Conservation (phyloP, 2,888 invertebrate genomes). For the Calameuta idolon region DNA sequence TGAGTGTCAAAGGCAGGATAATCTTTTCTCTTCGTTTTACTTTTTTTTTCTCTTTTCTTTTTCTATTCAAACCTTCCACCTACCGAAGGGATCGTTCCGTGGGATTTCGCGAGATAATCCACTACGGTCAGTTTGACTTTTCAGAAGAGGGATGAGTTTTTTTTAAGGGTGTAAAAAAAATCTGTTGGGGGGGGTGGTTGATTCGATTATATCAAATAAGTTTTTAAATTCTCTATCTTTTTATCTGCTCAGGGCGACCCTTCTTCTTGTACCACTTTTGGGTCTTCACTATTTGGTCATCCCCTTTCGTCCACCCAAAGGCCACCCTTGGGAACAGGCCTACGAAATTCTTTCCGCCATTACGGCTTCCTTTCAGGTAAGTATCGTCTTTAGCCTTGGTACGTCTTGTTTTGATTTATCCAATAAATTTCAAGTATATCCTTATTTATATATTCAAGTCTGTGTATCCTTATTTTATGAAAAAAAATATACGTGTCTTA, state of each 20-base stretch:
- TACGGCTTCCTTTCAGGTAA: conserved; percentile 88
- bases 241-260: conserved; percentile 76
- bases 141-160: background rate
- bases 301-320: conserved; percentile 81
- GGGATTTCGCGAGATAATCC: background rate
- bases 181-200: background rate
- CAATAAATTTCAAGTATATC: background rate
- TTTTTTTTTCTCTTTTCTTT: background rate
- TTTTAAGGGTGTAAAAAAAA: background rate
- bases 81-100: background rate
- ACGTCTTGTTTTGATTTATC: background rate
- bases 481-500: background rate
- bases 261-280: conserved; percentile 89
- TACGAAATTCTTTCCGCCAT: conserved; percentile 90
- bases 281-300: conserved; percentile 92
- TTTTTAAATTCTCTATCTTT: background rate
- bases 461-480: background rate
- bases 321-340: conserved; percentile 78
- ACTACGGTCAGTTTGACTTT: background rate
- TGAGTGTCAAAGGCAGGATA: background rate
- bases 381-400: conserved; percentile 31
- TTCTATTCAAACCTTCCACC: background rate
- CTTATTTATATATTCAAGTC: no score
- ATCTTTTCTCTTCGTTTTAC: background rate
- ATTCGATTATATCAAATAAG: background rate